These are phyloP conservation scores for Nysson spinosus DNA, from an alignment of 2,888 invertebrate genomes.

Conservation along the genomic window DNA sequence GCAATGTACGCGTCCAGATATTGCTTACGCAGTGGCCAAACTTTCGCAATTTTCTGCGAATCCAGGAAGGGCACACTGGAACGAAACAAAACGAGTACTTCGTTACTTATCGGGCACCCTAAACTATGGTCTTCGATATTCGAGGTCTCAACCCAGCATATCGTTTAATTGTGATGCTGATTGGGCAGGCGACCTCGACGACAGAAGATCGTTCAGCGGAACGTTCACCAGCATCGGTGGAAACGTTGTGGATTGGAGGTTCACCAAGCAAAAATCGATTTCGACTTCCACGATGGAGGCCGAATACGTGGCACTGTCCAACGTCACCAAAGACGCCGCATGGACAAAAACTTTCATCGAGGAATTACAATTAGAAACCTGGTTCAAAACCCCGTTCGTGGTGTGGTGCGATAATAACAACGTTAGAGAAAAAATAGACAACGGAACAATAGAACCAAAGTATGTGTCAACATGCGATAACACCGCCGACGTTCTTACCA, in stretches of 20 bases:
- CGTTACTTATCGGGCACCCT: constrained; percentile 6
- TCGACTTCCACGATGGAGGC: constrained; percentile 24
- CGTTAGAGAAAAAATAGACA: too few species aligned
- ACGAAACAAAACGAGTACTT: constrained; percentile 2
- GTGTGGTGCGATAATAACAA: too few species aligned
- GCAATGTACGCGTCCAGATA: constrained; percentile 4
- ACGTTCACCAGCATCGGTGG: not conserved
- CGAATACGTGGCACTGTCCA: constrained; percentile 12
- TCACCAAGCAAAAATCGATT: not conserved
- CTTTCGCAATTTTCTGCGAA: constrained; percentile 13
- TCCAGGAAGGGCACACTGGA: constrained; percentile 6
- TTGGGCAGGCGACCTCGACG: constrained; percentile 19
- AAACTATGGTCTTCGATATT: not conserved
- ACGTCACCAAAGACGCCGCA: constrained; percentile 4
- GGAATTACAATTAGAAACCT: too few species aligned
- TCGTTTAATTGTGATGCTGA: constrained; percentile 13
- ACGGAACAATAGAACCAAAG: too few species aligned
- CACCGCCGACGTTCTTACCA: too few species aligned
- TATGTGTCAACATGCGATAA: too few species aligned
- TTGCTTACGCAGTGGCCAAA: not conserved
- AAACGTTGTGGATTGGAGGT: constrained; percentile 13
- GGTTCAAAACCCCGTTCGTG: too few species aligned
- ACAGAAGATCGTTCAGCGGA: constrained; percentile 18
- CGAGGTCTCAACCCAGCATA: not conserved
- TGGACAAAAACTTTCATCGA: not conserved